These are phyloP conservation scores for Apamea sordens DNA, from an alignment of 2,888 invertebrate genomes.

Conservation along the genomic window DNA sequence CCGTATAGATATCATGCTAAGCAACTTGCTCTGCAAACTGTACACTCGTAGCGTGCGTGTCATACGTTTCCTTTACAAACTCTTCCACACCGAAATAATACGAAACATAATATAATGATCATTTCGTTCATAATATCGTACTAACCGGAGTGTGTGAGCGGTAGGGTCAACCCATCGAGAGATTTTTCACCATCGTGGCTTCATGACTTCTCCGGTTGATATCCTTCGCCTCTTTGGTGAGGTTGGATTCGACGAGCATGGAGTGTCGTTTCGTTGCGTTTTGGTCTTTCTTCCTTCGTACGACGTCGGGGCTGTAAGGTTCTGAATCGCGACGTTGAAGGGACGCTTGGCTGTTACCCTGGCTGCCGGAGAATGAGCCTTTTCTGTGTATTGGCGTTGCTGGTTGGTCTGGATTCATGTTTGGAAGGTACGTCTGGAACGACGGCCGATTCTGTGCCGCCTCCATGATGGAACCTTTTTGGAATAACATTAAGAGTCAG, in stretches of 20 bases:
- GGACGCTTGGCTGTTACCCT: slow-evolving; percentile 69
- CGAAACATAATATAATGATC: slow-evolving; percentile 50
- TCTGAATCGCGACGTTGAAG: slow-evolving; percentile 85
- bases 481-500: slow-evolving; percentile 4
- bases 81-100: slow-evolving; percentile 59
- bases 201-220: slow-evolving; percentile 85
- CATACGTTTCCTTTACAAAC: slow-evolving; percentile 47
- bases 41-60: slow-evolving; percentile 42
- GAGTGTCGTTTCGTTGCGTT: slow-evolving; percentile 84
- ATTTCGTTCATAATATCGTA: slow-evolving; percentile 53
- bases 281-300: slow-evolving; percentile 84
- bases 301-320: slow-evolving; percentile 84
- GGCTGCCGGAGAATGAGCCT: slow-evolving; percentile 77
- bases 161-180: slow-evolving; percentile 86
- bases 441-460: slow-evolving; percentile 92
- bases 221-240: slow-evolving; percentile 82
- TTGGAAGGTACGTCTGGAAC: slow-evolving; percentile 88
- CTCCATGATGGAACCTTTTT: slow-evolving; percentile 92
- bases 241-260: slow-evolving; percentile 85
- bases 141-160: slow-evolving; percentile 61
- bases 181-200: slow-evolving; percentile 82
- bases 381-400: slow-evolving; percentile 78
- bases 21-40: slow-evolving; percentile 48
- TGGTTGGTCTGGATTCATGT: slow-evolving; percentile 76
- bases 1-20: slow-evolving; percentile 12